Percentiles rank a stretch among this genome's conserved stretches.
Conservation (phyloP, 2,113 vertebrate species). For the Tauraco erythrolophus region DNA sequence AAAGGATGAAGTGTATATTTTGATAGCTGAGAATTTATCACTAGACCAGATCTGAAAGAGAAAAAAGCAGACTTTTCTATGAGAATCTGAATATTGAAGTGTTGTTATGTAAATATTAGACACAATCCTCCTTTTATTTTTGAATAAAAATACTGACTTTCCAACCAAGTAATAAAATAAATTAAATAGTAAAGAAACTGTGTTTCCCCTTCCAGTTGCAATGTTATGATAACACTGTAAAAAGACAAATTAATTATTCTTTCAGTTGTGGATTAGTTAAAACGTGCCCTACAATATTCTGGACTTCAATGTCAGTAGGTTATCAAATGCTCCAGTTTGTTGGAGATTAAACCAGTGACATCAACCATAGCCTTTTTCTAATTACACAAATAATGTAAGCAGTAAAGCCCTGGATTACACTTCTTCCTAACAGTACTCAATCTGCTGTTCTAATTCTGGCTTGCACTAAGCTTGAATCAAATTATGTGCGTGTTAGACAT, state of each 20-base stretch:
- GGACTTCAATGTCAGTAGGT: slow-evolving; percentile 1
- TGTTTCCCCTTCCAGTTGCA: neutral
- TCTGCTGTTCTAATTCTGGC: slow-evolving; percentile 57
- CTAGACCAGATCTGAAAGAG: neutral
- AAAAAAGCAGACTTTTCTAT: neutral
- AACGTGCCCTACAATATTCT: neutral
- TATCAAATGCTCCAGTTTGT: neutral
- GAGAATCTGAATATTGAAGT: neutral
- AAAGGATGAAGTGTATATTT: neutral
- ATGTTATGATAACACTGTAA: neutral
- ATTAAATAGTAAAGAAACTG: neutral
- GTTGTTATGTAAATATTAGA: neutral
- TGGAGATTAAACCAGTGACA: slow-evolving; percentile 47
- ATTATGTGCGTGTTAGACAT: slow-evolving; percentile 36
- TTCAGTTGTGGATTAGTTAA: neutral
- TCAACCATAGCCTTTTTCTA: slow-evolving; percentile 42
- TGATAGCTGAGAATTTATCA: neutral
- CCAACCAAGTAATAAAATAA: neutral
- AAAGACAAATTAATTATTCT: neutral
- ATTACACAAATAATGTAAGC: slow-evolving; percentile 52
- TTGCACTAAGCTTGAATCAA: slow-evolving; percentile 11
- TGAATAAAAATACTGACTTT: neutral
- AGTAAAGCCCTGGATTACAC: slow-evolving; percentile 66
- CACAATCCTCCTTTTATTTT: neutral
- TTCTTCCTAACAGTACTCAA: slow-evolving; percentile 58